Evolutionary conservation across 2,797 vertebrate genomes (phyloP).

Genomic region (Podarcis lilfordi): DNA sequence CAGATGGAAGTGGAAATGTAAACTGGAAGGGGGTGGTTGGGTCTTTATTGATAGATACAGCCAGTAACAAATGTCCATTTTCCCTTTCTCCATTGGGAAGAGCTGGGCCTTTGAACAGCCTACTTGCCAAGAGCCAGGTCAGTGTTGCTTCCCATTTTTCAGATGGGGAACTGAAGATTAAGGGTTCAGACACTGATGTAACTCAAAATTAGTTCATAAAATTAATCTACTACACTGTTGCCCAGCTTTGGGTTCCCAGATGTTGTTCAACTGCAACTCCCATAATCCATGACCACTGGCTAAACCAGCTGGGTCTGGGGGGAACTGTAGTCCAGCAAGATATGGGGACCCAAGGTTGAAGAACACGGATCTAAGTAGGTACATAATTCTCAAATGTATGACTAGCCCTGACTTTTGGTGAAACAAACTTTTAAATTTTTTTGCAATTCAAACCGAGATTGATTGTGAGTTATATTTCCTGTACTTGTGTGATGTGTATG

Average conservation of each 20-base stretch:
- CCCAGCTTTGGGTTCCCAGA: too few relatives aligned
- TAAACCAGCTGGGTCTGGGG: too few relatives aligned
- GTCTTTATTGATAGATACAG: not conserved
- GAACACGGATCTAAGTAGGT: not conserved
- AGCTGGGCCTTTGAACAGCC: not conserved
- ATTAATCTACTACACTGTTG: too few relatives aligned
- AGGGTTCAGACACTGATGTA: not conserved
- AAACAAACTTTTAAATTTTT: not conserved
- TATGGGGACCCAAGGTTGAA: too few relatives aligned
- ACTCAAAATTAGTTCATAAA: too few relatives aligned
- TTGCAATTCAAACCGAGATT: not conserved
- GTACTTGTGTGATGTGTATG: not conserved
- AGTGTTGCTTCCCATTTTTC: not conserved
- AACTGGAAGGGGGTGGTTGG: too few relatives aligned
- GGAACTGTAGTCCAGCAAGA: too few relatives aligned
- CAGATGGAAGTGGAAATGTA: not conserved
- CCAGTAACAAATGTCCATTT: too few relatives aligned
- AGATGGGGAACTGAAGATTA: too few relatives aligned
- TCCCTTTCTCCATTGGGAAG: too few relatives aligned
- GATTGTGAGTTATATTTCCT: not conserved
- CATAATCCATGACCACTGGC: too few relatives aligned
- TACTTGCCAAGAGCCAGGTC: not conserved
- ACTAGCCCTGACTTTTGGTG: not conserved
- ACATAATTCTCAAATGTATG: not conserved
- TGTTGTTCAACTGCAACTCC: too few relatives aligned